Conservation (phyloP, 2,888 invertebrate genomes). For the Psylliodes chrysocephalus region DNA sequence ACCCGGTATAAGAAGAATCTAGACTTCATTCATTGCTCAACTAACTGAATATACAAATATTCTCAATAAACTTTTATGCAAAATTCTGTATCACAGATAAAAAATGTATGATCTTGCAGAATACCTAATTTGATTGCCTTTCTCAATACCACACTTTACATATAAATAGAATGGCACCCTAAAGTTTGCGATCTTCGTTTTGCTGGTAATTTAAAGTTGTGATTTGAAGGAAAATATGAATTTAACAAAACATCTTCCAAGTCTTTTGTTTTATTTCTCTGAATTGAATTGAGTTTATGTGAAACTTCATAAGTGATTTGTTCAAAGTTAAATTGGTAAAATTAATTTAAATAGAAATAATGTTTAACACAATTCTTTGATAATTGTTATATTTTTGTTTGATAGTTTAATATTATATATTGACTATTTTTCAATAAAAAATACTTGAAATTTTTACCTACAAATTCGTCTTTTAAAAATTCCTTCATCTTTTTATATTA, state of each 20-base stretch:
- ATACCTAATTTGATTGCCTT: slow-evolving; percentile 6
- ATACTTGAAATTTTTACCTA: too few species aligned
- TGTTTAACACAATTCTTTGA: too few species aligned
- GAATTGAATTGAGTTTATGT: neutral
- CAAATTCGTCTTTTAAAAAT: too few species aligned
- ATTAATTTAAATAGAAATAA: too few species aligned
- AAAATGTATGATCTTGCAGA: neutral
- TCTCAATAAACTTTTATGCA: neutral
- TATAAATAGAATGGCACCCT: slow-evolving; percentile 16
- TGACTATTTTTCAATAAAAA: too few species aligned
- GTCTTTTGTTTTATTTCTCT: neutral
- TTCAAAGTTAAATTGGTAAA: too few species aligned
- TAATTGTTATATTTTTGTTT: too few species aligned
- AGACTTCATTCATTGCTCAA: too few species aligned
- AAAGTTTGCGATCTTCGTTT: slow-evolving; percentile 9
- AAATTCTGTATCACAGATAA: neutral
- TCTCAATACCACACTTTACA: slow-evolving; percentile 19
- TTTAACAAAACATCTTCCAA: neutral
- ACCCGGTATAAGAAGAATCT: too few species aligned
- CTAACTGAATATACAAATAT: too few species aligned
- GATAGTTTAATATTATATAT: too few species aligned
- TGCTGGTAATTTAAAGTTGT: slow-evolving; percentile 1
- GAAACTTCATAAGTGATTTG: neutral
- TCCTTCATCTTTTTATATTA: too few species aligned
- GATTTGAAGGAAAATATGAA: neutral